Conservation (phyloP, 2,113 vertebrate species). For the Pontoporia blainvillei region DNA sequence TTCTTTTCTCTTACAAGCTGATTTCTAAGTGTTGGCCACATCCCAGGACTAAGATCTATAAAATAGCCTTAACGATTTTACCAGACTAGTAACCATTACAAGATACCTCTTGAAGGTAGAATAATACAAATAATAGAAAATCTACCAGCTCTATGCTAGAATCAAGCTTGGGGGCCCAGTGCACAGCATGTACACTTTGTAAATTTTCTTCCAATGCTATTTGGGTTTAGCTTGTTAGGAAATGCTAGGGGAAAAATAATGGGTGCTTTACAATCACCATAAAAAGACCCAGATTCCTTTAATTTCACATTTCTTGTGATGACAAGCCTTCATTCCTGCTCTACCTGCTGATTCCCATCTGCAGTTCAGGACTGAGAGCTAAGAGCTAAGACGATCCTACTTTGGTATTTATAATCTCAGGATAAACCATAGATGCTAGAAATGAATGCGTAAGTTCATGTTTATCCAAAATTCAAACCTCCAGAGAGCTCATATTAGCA, state of each 20-base stretch:
- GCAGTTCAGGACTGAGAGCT: neutral
- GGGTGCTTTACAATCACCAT: neutral
- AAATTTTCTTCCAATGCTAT: neutral
- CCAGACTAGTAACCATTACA: neutral
- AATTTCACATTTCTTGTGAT: neutral
- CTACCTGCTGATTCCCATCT: neutral
- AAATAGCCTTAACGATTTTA: neutral
- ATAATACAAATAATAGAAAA: neutral
- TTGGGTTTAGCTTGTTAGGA: neutral
- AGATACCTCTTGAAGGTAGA: neutral
- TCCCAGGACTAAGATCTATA: neutral
- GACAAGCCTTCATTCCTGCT: neutral
- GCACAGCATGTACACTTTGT: neutral
- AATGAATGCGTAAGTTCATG: neutral
- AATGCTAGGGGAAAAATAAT: neutral
- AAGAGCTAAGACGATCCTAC: neutral
- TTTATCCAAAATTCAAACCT: neutral
- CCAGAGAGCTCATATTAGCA: neutral
- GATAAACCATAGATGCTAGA: neutral
- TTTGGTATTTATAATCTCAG: constrained; percentile 15
- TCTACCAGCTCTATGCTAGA: neutral
- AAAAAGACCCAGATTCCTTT: neutral
- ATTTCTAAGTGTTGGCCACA: neutral
- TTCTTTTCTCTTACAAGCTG: neutral
- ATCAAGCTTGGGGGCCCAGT: neutral